Evolutionary conservation across 1,140 invertebrate genomes (phyloP).

Genomic region (Hycleus cichorii): DNA sequence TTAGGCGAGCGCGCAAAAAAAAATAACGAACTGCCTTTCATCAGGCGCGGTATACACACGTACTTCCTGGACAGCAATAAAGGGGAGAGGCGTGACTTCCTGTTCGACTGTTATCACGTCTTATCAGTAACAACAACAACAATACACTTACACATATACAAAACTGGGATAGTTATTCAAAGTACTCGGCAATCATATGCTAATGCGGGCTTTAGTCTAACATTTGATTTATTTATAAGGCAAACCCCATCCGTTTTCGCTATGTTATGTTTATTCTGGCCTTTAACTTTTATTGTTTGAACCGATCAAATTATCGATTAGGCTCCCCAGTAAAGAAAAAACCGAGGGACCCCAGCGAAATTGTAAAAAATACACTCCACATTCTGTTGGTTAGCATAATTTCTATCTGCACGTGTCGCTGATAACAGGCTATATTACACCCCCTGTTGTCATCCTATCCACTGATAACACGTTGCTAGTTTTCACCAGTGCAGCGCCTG

Average conservation of each 20-base stretch:
- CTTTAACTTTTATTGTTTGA: slow-evolving; percentile 6
- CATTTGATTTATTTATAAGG: slow-evolving; percentile 28
- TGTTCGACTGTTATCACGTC: slow-evolving; percentile 26
- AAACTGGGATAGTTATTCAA: background rate
- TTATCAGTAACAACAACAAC: slow-evolving; percentile 24
- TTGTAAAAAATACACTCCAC: background rate
- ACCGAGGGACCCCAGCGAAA: background rate
- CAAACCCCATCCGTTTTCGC: slow-evolving; percentile 12
- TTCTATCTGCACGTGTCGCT: slow-evolving; percentile 15
- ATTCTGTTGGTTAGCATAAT: background rate
- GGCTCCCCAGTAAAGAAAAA: no score
- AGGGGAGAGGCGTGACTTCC: slow-evolving; percentile 27
- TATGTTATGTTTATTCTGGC: slow-evolving; percentile 9
- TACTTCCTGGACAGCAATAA: slow-evolving; percentile 28
- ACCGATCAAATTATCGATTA: background rate
- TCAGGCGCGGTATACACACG: slow-evolving; percentile 27
- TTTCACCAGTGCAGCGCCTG: background rate
- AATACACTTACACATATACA: slow-evolving; percentile 11
- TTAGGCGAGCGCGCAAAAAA: slow-evolving; percentile 1
- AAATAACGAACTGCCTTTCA: slow-evolving; percentile 31
- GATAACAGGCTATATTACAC: slow-evolving; percentile 12
- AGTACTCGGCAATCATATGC: slow-evolving; percentile 26
- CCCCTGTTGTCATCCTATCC: slow-evolving; percentile 4
- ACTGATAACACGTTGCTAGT: slow-evolving; percentile 8
- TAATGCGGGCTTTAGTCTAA: slow-evolving; percentile 11